A percentile compares a stretch with the other conserved stretches of the same genome.
Evolutionary conservation across 2,113 vertebrate species (phyloP).

Genomic region (Micromys minutus): DNA sequence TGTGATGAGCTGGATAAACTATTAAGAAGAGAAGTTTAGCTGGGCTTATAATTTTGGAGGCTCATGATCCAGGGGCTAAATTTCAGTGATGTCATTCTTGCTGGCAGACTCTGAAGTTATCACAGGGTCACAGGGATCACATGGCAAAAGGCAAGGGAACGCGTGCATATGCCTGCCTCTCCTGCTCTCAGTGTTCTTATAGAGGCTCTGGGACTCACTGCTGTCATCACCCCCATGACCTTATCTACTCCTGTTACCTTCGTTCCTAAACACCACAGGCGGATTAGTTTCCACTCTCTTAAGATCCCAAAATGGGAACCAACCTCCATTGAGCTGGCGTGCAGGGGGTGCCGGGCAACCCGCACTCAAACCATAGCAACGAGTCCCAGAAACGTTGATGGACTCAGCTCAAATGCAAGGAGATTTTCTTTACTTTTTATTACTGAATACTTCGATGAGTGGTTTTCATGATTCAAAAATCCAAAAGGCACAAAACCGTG

Average conservation of each 20-base stretch:
- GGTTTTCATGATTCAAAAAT: neutral
- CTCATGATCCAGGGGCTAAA: neutral
- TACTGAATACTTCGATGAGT: neutral
- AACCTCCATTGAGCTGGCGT: neutral
- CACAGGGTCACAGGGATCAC: neutral
- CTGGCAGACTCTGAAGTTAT: neutral
- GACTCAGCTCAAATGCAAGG: neutral
- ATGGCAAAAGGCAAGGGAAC: neutral
- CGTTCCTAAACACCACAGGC: neutral
- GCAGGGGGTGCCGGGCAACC: neutral
- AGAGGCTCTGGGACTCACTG: neutral
- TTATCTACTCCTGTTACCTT: neutral
- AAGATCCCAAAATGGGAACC: neutral
- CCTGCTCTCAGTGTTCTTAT: neutral
- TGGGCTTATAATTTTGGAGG: neutral
- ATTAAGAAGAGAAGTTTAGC: neutral
- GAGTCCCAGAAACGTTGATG: neutral
- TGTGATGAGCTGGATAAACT: neutral
- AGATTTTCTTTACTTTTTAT: slow-evolving; percentile 17
- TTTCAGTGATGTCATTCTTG: neutral
- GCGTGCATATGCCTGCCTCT: neutral
- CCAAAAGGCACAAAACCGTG: neutral
- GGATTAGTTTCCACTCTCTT: neutral
- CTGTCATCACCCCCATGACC: neutral
- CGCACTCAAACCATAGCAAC: neutral